Evolutionary conservation across 2,113 vertebrate species (phyloP), one percentile per base, ranked within the genome.

Genomic region (Australoheros scitulus): DNA sequence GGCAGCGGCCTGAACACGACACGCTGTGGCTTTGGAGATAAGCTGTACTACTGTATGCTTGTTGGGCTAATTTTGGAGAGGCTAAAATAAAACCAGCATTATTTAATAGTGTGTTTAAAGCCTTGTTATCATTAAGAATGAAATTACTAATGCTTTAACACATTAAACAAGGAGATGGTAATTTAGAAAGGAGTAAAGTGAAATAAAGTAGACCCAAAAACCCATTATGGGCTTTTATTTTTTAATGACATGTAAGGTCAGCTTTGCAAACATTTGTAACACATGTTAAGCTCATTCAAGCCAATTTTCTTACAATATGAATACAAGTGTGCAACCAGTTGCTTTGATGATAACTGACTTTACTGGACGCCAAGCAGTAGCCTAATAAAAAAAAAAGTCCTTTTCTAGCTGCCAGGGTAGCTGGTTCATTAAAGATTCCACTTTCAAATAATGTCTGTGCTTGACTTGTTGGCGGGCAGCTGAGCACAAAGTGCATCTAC

Each of bases 21-120:
- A 60, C 84, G 68, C 85, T 93, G 88, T n/a, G 57, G 78, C 90
- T 89, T 88, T 91, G 85, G 58, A 91, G 91, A 93, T 93, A 93
- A 91, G 91, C 89, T 3, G 29, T 1, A 9, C 65, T 5, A 24
- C 74, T 65, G 52, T n/a, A n/a, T 32, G 82, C 76, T 79, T 65
- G 80, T 64, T 65, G 83, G 68, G 65, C 76, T 29, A 82, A 79
- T 79, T 85, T 72, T 50, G 43, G 55, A 83, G 80, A 34, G 57
- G 57, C 65, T 78, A 52, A 84, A 86, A 76, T 80, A 76, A 84
- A 59, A 85, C 38, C 6, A 4, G 18, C 47, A 55, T 72, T 55
- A 55, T 72, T 72, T 55, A 72, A 72, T 55, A 60, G 32, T 18
- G 77, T 61, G 41, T 90, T 83, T 88, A 81, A 86, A 87, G 82